Base-by-base conservation (phyloP, 1,140 invertebrate genomes). In the Leptopilina clavipes region DNA sequence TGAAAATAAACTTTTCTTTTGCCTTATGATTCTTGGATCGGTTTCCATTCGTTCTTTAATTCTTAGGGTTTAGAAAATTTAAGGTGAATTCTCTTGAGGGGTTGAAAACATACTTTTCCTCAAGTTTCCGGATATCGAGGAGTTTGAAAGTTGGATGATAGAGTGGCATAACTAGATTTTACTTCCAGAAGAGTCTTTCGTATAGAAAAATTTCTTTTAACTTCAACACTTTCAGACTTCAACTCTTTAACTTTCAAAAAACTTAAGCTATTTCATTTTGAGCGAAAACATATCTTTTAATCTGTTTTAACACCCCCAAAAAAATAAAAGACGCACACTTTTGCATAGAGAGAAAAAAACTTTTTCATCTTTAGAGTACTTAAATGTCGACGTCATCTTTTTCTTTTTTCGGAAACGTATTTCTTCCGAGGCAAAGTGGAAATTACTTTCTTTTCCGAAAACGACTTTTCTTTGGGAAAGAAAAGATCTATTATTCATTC, bases 201-300 rank as follows among this genome's bases (percentile, higher is more conserved):
- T n/a, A n/a, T 31, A 65, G 22, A 65, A 65, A 65, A 65, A 65
- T 65, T 65, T 65, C 59, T 65, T 65, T 65, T 65, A 31, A 65
- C 59, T 65, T 31, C 22, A 65, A 65, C 25, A 22, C 59, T 25
- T 37, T 37, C 25, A 65, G 59, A 11, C 25, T 65, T 65, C 25
- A 31, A 65, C 59, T 65, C 59, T n/a, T n/a, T 25, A 65, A 65
- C 59, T 65, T 65, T 65, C 25, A 37, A 31, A 31, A 40, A 65
- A 65, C 59, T 65, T 65, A 14, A 37, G 25, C 25, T 31, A 65
- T 65, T 65, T 65, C 59, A 65, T 65, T 65, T 31, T 65, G 25
- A 65, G 22, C 22, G 25, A 37, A 65, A 37, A 65, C 48, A 52
- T 52, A 65, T 37, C 14, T 31, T 65, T 65, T 31, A 31, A 65